These are phyloP conservation scores for Vimba vimba DNA, from an alignment of 2,113 vertebrate species.

Conservation along the genomic window DNA sequence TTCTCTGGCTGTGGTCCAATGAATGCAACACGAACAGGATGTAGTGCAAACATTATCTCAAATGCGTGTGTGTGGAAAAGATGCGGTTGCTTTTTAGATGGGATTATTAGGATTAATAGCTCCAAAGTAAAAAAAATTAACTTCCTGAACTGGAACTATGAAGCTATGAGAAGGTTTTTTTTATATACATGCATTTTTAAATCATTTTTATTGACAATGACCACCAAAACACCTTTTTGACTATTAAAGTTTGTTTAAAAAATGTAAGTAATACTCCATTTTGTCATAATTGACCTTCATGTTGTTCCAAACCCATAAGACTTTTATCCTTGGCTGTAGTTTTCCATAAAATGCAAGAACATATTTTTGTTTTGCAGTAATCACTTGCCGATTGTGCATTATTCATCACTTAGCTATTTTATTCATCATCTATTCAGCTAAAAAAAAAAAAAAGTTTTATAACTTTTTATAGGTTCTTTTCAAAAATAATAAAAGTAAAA, in stretches of 20 bases:
- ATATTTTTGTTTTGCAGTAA: neutral
- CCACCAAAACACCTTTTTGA: neutral
- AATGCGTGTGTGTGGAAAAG: neutral
- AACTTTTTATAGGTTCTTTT: too few species aligned
- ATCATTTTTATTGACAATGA: neutral
- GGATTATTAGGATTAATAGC: neutral
- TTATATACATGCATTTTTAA: too few species aligned
- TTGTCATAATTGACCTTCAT: neutral
- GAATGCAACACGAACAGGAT: constrained; percentile 39
- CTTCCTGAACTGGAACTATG: neutral
- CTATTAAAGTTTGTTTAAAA: neutral
- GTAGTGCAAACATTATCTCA: constrained; percentile 41
- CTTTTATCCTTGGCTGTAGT: neutral
- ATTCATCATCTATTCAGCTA: neutral
- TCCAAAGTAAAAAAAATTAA: neutral
- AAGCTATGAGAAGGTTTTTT: neutral
- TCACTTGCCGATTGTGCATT: neutral
- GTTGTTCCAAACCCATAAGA: neutral
- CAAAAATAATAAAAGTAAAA: neutral
- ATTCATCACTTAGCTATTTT: neutral
- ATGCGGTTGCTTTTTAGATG: neutral
- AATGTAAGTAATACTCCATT: neutral
- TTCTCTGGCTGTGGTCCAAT: constrained; percentile 46
- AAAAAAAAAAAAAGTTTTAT: too few species aligned
- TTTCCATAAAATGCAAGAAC: neutral